Evolutionary conservation across 2,888 invertebrate species (phyloP), one percentile per base, ranked within the genome.

Genomic region (Aethes cnicana): DNA sequence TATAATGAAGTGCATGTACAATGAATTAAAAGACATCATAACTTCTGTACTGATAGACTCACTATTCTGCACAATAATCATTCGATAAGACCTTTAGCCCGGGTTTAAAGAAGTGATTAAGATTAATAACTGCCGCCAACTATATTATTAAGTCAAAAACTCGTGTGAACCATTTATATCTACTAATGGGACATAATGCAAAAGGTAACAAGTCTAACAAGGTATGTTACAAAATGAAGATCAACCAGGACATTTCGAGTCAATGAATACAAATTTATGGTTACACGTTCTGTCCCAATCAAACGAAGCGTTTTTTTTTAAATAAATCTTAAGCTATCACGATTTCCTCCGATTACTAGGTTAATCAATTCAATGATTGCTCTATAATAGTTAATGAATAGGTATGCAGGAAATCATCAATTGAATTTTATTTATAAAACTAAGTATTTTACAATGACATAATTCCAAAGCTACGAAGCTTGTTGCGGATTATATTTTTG

Each of bases 171-270:
- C 26, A 12, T 37, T 3, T 8, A 28, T 9, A n/a, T n/a, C n/a
- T n/a, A 21, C 26, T 21, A 9, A 21, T 21, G 30, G 20, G n/a
- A n/a, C 23, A 32, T 4, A 36, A 23, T 25, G 47, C 30, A 32
- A 46, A 16, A 41, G 26, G 42, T 35, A 30, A 35, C 20, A 14
- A 17, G 33, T 17, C 39, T 4, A 25, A 49, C 42, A 18, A 9
- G 42, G 35, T 48, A n/a, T 21, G 20, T 49, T 49, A 42, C 49
- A 35, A 49, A 49, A 42, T 28, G 18, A 35, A 16, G 26, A 49
- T 23, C 30, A 28, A 36, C 12, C 12, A 25, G 26, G 14, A 21
- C 23, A 21, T 30, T 42, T 35, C 8, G 26, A 20, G 11, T 20
- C 42, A 25, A 41, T 43, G 7, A 36, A 35, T 28, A 36, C 11